Evolutionary conservation across 2,797 vertebrate genomes (phyloP).

Genomic region (Rhyacichthys aspro): DNA sequence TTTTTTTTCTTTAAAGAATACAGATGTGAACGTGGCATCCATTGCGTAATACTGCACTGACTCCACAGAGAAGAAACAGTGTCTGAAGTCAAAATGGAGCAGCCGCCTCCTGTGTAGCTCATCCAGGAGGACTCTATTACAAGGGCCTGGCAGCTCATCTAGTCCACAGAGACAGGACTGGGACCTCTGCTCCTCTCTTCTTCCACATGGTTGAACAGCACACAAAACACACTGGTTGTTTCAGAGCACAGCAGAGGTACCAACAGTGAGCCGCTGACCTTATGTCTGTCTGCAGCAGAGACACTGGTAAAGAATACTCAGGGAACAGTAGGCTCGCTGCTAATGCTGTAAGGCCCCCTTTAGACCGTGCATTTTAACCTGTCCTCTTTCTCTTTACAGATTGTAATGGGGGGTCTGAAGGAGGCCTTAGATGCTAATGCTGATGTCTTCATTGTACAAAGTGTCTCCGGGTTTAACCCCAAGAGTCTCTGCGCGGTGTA

Average conservation of each 20-base stretch:
- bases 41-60: conserved; percentile 48
- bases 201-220: conserved; percentile 70
- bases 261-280: conserved; percentile 88
- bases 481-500: conserved; percentile 51
- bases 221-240: conserved; percentile 37
- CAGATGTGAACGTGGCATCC: conserved; percentile 24
- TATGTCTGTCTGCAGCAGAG: conserved; percentile 81
- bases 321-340: conserved; percentile 22
- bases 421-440: conserved; percentile 63
- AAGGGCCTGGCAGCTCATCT: conserved; percentile 91
- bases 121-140: conserved; percentile 99
- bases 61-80: conserved; percentile 45
- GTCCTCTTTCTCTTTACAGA: too few species aligned
- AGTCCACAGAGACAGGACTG: conserved; percentile 78
- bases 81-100: conserved; percentile 83
- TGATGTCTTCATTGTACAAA: conserved; percentile 39
- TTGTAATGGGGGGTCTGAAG: conserved; percentile 19
- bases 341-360: too few species aligned
- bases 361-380: too few species aligned
- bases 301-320: conserved; percentile 48
- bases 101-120: conserved; percentile 85
- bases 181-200: conserved; percentile 86
- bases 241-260: conserved; percentile 68
- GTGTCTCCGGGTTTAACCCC: conserved; percentile 59
- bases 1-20: conserved; percentile 29